Evolutionary conservation across 1,140 invertebrate genomes (phyloP).

Genomic region (Orussus abietinus): DNA sequence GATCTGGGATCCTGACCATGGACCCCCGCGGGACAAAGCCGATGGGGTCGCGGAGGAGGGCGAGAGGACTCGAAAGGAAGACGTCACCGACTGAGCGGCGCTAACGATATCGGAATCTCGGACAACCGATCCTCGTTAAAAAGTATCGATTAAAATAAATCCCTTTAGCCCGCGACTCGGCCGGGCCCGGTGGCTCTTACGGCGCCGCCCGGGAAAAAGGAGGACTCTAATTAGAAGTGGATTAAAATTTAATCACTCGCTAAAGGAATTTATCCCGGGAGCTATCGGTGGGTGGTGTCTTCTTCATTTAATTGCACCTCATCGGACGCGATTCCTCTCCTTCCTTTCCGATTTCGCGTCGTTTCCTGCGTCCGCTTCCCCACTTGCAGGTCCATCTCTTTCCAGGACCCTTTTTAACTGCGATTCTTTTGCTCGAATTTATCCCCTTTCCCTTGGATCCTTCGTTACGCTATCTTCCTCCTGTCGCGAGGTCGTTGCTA

Average conservation of each 20-base stretch:
- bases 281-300: slow-evolving; percentile 35
- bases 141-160: slow-evolving; percentile 45
- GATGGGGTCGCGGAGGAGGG: too few species aligned
- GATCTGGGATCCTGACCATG: too few species aligned
- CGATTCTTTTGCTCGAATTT: too few species aligned
- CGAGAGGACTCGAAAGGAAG: too few species aligned
- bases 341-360: slow-evolving; percentile 13
- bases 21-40: too few species aligned
- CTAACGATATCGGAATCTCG: slow-evolving; percentile 40
- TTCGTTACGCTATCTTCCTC: too few species aligned
- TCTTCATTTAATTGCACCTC: slow-evolving; percentile 37
- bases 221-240: slow-evolving; percentile 47
- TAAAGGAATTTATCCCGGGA: slow-evolving; percentile 36
- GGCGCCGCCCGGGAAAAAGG: slow-evolving; percentile 19
- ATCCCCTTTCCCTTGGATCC: background rate
- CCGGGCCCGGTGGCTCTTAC: background rate
- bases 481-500: too few species aligned
- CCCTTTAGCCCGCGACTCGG: slow-evolving; percentile 24
- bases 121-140: slow-evolving; percentile 41
- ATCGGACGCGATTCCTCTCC: slow-evolving; percentile 13
- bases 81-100: too few species aligned
- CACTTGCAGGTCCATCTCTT: background rate
- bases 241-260: slow-evolving; percentile 47
- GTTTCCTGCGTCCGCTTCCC: slow-evolving; percentile 1
- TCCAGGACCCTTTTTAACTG: too few species aligned